Evolutionary conservation across 1,140 invertebrate genomes (phyloP).

Genomic region (Hycleus cichorii): DNA sequence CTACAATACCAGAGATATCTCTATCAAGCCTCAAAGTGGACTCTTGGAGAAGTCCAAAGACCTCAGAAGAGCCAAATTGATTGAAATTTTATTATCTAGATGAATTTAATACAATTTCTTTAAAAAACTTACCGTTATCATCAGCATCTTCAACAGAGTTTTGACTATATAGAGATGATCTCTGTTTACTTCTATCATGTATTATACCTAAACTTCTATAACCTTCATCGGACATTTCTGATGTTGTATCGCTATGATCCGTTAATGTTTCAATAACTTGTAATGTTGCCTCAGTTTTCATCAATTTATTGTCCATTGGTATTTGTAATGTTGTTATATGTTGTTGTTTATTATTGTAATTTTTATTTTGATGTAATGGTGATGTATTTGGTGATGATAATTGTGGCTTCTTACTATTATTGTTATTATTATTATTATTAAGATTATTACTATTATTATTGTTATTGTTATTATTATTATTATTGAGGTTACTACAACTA

Average conservation of each 20-base stretch:
- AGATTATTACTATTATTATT: conserved; percentile 4
- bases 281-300: conserved; percentile 33
- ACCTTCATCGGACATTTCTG: conserved; percentile 80
- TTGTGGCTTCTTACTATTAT: conserved; percentile 20
- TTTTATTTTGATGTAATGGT: conserved; percentile 14
- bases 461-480: no score
- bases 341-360: conserved; percentile 13
- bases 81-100: no score
- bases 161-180: conserved; percentile 57
- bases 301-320: conserved; percentile 26
- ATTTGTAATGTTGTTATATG: conserved; percentile 34
- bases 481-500: neutral
- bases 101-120: no score
- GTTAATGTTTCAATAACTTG: conserved; percentile 26
- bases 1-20: no score
- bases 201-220: conserved; percentile 72
- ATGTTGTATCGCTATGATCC: conserved; percentile 69
- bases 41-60: no score
- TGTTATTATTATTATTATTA: no score
- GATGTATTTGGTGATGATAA: conserved; percentile 14
- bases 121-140: conserved; percentile 49
- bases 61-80: no score
- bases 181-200: conserved; percentile 49
- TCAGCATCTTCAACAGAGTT: conserved; percentile 60
- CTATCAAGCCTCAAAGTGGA: no score